phyloP scores from a whole-genome alignment of 2,888 invertebrate species.

The Lasioglossum figueresi region DNA sequence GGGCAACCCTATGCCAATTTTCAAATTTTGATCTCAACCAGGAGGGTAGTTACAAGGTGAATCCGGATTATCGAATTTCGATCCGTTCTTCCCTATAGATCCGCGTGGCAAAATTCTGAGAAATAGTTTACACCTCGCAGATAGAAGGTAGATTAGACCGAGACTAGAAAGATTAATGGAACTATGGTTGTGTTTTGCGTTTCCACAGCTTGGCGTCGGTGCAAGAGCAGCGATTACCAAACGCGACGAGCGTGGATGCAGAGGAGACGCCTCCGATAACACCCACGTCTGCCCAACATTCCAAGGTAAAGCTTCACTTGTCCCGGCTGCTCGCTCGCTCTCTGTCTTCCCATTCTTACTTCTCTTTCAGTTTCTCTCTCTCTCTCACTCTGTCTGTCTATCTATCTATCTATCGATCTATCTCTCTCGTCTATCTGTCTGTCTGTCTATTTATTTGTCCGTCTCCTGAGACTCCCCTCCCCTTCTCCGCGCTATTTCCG shows the following conservation, averaged over 20 bases:
- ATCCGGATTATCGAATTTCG: not conserved
- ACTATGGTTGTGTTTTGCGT: constrained; percentile 18
- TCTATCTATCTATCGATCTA: constrained; percentile 1
- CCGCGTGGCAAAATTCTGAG: not conserved
- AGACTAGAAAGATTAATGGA: not conserved
- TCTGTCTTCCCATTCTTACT: constrained; percentile 62
- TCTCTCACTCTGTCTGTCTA: constrained; percentile 23
- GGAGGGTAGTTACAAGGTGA: not conserved
- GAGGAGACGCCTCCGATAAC: constrained; percentile 87
- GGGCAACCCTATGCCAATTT: not conserved
- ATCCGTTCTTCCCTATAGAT: not conserved
- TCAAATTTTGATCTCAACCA: not conserved
- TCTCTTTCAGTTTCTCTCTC: constrained; percentile 44
- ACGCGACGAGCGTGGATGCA: constrained; percentile 86
- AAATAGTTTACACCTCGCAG: not conserved
- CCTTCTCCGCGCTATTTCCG: constrained; percentile 1
- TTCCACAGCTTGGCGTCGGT: constrained; percentile 94
- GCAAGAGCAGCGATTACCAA: constrained; percentile 95
- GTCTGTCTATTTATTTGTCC: constrained; percentile 41
- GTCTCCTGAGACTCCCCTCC: not conserved
- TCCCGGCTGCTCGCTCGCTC: constrained; percentile 77
- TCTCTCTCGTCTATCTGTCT: constrained; percentile 30
- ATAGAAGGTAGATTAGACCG: not conserved
- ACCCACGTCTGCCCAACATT: constrained; percentile 87
- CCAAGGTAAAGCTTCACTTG: constrained; percentile 88